Evolutionary conservation across 92 coral and sea anemone species (phyloP).

Genomic region (Pocillopora grandis): DNA sequence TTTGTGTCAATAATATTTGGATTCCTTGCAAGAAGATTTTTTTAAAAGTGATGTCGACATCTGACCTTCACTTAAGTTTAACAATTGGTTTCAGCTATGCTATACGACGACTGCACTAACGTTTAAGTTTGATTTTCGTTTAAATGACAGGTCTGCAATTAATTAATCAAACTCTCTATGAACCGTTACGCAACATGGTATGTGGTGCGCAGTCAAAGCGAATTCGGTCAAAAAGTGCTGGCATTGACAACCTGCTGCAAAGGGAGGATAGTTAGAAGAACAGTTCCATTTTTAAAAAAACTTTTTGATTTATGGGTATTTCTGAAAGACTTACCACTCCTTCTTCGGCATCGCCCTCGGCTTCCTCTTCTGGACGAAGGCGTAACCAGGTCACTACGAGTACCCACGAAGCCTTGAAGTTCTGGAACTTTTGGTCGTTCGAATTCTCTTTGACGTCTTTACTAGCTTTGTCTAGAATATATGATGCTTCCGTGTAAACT

Average conservation of each 20-base stretch:
- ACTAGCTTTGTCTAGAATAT: constrained; percentile 19
- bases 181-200: no score
- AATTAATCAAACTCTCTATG: no score
- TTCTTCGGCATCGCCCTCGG: neutral
- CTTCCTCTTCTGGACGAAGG: constrained; percentile 15
- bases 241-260: no score
- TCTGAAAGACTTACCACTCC: constrained; percentile 11
- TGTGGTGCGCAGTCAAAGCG: neutral
- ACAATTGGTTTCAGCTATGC: no score
- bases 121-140: no score
- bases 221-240: neutral
- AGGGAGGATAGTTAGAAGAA: neutral
- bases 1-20: neutral
- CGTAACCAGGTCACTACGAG: constrained; percentile 43
- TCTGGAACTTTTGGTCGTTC: neutral
- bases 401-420: constrained; percentile 27
- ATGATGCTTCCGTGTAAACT: constrained; percentile 1
- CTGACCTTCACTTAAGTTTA: no score
- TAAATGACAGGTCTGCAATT: no score
- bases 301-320: neutral
- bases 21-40: neutral
- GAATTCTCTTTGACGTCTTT: constrained; percentile 11
- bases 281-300: neutral
- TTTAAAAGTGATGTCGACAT: neutral
- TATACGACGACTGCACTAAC: no score